Percentiles rank a stretch among this genome's conserved stretches.
Conservation (phyloP, 1,140 invertebrate genomes). For the Caenorhabditis inopinata region DNA sequence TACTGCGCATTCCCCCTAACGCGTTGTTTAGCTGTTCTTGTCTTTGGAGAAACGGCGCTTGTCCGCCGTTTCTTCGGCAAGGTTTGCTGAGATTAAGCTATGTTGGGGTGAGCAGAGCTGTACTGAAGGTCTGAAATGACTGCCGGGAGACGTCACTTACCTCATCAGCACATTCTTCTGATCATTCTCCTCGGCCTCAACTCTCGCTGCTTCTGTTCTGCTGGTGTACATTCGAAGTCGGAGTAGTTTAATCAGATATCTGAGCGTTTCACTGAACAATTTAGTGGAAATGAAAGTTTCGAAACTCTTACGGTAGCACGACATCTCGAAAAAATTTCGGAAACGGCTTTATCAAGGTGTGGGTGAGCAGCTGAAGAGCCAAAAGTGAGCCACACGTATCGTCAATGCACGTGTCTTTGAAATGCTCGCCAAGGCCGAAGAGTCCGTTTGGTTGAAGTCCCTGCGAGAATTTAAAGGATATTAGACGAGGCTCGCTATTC, state of each 20-base stretch:
- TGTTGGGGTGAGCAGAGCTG: too few species aligned
- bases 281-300: too few species aligned
- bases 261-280: background rate
- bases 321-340: conserved; percentile 44
- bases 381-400: conserved; percentile 42
- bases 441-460: conserved; percentile 42
- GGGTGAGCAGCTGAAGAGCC: conserved; percentile 37
- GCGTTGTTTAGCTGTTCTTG: too few species aligned
- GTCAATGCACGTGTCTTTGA: conserved; percentile 34
- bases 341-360: conserved; percentile 42
- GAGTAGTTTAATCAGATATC: conserved; percentile 32
- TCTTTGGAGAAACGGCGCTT: too few species aligned
- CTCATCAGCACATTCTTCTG: background rate
- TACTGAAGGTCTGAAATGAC: too few species aligned
- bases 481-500: background rate
- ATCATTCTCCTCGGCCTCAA: conserved; percentile 2
- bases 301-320: conserved; percentile 36
- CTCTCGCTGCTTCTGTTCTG: background rate
- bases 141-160: too few species aligned
- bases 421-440: conserved; percentile 34
- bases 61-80: too few species aligned
- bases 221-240: background rate
- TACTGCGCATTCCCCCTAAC: too few species aligned
- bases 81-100: too few species aligned
- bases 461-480: background rate